These are phyloP conservation scores for Leucophora obtusa DNA, from an alignment of 2,888 invertebrate species.

Conservation along the genomic window DNA sequence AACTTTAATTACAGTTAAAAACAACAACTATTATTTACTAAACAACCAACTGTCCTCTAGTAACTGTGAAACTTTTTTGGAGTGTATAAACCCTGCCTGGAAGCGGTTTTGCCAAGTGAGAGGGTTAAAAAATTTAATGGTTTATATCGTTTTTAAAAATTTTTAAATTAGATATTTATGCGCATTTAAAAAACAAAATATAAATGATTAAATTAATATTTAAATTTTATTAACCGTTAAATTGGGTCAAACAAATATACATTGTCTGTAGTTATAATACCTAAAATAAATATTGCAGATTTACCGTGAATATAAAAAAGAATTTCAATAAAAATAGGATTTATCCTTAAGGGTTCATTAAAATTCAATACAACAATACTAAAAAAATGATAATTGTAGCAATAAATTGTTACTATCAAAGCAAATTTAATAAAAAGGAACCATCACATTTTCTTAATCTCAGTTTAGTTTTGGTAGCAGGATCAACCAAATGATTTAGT, in stretches of 20 bases:
- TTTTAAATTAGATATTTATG: no score
- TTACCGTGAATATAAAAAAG: conserved; percentile 13
- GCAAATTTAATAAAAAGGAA: conserved; percentile 41
- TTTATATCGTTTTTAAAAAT: no score
- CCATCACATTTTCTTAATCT: conserved; percentile 53
- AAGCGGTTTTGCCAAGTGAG: no score
- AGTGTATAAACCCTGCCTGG: no score
- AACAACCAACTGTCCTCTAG: no score
- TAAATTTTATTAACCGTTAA: conserved; percentile 54
- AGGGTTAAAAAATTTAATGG: no score
- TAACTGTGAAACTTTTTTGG: no score
- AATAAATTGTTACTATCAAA: conserved; percentile 37
- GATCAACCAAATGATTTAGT: conserved; percentile 68
- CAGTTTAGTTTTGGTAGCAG: conserved; percentile 68
- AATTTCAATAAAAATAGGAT: conserved; percentile 5
- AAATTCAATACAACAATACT: conserved; percentile 21
- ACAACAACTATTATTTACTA: no score
- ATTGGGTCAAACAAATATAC: conserved; percentile 36
- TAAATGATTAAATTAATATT: neutral
- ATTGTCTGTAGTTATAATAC: conserved; percentile 9
- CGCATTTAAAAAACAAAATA: no score
- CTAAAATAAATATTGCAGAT: conserved; percentile 37
- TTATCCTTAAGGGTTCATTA: conserved; percentile 34
- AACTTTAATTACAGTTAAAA: no score
- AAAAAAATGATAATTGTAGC: conserved; percentile 45